A percentile compares a stretch with the other conserved stretches of the same genome.
Conservation (phyloP, 2,888 invertebrate genomes). For the Deilephila porcellus region DNA sequence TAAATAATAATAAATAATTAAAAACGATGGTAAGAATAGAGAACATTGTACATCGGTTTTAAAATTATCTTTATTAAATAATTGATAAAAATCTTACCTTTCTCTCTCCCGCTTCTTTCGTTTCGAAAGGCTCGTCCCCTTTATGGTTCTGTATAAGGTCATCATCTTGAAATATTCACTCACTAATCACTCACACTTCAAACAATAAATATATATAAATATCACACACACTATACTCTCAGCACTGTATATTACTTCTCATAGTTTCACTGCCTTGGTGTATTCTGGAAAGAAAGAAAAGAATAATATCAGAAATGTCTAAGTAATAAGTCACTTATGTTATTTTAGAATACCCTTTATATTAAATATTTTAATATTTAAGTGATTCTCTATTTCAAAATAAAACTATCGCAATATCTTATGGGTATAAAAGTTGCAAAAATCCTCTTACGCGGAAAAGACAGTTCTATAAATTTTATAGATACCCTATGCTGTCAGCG, state of each 20-base stretch:
- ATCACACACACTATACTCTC: conserved; percentile 34
- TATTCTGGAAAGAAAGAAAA: conserved; percentile 30
- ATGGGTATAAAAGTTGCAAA: too few relatives aligned
- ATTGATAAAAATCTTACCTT: conserved; percentile 59
- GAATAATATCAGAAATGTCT: neutral
- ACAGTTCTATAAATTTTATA: too few relatives aligned
- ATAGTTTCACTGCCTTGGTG: conserved; percentile 18
- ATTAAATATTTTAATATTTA: too few relatives aligned
- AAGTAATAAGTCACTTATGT: too few relatives aligned
- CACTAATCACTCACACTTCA: conserved; percentile 43
- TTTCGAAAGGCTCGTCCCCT: conserved; percentile 81
- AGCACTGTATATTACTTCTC: conserved; percentile 18
- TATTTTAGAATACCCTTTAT: too few relatives aligned
- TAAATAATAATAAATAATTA: too few relatives aligned
- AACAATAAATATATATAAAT: conserved; percentile 28
- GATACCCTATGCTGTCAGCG: too few relatives aligned
- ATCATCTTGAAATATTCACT: conserved; percentile 74
- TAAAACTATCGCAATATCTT: too few relatives aligned
- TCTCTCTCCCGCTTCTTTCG: conserved; percentile 80
- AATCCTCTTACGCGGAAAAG: too few relatives aligned
- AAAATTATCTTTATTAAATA: neutral
- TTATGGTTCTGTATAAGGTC: conserved; percentile 84
- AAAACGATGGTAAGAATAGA: too few relatives aligned
- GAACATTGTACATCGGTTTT: too few relatives aligned
- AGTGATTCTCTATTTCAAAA: too few relatives aligned